Conservation (phyloP, 2,797 vertebrate genomes). For the Pseudochirops corinnae region DNA sequence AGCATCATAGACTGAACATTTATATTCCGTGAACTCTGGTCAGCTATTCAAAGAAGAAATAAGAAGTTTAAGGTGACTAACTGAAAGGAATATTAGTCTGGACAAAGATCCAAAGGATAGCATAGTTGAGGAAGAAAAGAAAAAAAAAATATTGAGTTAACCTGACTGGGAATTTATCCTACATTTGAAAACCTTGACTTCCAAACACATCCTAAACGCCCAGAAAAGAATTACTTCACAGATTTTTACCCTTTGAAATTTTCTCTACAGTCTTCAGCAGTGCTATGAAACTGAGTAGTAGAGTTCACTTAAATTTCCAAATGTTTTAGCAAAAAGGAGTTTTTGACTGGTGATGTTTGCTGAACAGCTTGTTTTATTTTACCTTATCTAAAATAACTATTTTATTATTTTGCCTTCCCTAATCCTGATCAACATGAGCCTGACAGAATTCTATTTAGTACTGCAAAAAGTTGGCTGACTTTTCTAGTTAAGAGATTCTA, state of each 20-base stretch:
- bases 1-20: neutral
- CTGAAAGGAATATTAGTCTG: neutral
- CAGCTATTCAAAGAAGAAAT: neutral
- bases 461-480: neutral
- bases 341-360: neutral
- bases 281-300: neutral
- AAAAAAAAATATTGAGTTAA: neutral
- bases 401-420: neutral
- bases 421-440: neutral
- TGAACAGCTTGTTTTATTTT: neutral
- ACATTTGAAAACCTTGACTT: neutral
- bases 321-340: neutral
- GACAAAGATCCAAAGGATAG: neutral
- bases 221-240: neutral
- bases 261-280: neutral
- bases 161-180: neutral
- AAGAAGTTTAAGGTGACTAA: neutral
- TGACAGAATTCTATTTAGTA: slow-evolving; percentile 13
- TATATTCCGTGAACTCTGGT: neutral
- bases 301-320: neutral
- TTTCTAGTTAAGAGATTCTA: neutral
- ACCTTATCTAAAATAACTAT: neutral
- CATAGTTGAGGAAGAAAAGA: neutral
- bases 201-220: neutral
- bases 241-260: neutral